A percentile compares a stretch with the other conserved stretches of the same genome.
phyloP scores from a whole-genome alignment of 2,113 vertebrate species.

The mouse (Mus musculus) region DNA sequence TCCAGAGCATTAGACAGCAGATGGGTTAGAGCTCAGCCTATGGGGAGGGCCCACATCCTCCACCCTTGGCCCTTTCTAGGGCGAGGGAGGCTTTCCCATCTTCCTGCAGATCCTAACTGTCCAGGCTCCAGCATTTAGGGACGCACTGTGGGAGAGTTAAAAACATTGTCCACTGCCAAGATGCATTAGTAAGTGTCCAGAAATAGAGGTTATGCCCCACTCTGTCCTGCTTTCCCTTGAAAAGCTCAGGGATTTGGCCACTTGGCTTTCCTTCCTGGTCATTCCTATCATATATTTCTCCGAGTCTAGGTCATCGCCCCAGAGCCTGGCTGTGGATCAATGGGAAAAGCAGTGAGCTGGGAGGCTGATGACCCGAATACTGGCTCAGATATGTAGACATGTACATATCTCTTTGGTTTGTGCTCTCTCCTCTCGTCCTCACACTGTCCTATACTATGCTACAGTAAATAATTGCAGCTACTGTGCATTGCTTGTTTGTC shows the following conservation, averaged over 20 bases:
- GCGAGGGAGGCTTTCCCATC: not conserved
- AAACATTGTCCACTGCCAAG: not conserved
- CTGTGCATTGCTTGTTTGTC: not conserved
- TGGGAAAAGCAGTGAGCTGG: not conserved
- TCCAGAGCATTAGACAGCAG: conserved; percentile 79
- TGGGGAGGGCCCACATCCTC: conserved; percentile 66
- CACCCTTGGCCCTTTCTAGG: conserved; percentile 57
- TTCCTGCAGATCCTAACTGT: not conserved
- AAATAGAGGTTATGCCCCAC: not conserved
- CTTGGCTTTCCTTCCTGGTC: not conserved
- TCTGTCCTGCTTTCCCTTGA: not conserved
- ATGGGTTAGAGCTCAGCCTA: conserved; percentile 80
- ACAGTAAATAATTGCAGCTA: not conserved
- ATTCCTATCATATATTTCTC: not conserved
- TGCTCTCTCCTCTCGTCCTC: conserved; percentile 30
- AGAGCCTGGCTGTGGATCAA: not conserved
- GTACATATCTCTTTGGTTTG: not conserved
- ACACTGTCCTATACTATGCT: not conserved
- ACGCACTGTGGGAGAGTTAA: not conserved
- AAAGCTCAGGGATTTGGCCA: not conserved
- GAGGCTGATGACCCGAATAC: not conserved
- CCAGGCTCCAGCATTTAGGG: not conserved
- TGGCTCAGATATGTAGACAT: not conserved
- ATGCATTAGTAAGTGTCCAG: not conserved
- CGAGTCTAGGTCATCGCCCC: not conserved